phyloP scores from a whole-genome alignment of 2,888 invertebrate species.

The Drosophila emarginata region DNA sequence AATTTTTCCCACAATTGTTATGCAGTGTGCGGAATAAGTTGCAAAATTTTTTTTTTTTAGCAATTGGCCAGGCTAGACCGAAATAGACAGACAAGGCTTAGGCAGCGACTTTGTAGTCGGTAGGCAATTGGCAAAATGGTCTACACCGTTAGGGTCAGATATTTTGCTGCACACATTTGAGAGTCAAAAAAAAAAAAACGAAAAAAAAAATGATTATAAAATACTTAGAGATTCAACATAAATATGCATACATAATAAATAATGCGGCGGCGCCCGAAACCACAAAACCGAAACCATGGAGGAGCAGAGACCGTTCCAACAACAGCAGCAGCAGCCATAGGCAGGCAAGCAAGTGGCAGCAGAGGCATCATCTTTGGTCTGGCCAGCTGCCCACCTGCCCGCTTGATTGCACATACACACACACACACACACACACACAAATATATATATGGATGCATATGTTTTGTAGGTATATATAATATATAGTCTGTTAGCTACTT shows the following conservation, averaged over 20 bases:
- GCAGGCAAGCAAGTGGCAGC: slow-evolving; percentile 6
- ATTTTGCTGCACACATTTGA: slow-evolving; percentile 24
- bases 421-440: slow-evolving; percentile 28
- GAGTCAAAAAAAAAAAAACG: slow-evolving; percentile 14
- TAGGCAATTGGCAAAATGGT: slow-evolving; percentile 49
- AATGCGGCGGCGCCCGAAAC: slow-evolving; percentile 69
- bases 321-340: slow-evolving; percentile 4
- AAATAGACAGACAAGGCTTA: slow-evolving; percentile 10
- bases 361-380: slow-evolving; percentile 39
- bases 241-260: slow-evolving; percentile 75
- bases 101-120: slow-evolving; percentile 3
- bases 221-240: slow-evolving; percentile 74
- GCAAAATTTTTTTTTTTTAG: background rate
- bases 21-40: slow-evolving; percentile 6
- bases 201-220: slow-evolving; percentile 61
- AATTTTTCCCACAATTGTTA: too few relatives aligned
- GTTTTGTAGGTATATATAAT: slow-evolving; percentile 31
- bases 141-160: slow-evolving; percentile 69
- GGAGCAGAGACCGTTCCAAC: slow-evolving; percentile 18
- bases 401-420: slow-evolving; percentile 59
- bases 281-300: slow-evolving; percentile 25
- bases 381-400: slow-evolving; percentile 63
- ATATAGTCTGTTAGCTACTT: slow-evolving; percentile 52
- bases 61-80: slow-evolving; percentile 25
- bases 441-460: slow-evolving; percentile 14